Evolutionary conservation across 2,797 vertebrate genomes (phyloP), one percentile per base, ranked within the genome.

Genomic region (Pseudomugil tenellus): DNA sequence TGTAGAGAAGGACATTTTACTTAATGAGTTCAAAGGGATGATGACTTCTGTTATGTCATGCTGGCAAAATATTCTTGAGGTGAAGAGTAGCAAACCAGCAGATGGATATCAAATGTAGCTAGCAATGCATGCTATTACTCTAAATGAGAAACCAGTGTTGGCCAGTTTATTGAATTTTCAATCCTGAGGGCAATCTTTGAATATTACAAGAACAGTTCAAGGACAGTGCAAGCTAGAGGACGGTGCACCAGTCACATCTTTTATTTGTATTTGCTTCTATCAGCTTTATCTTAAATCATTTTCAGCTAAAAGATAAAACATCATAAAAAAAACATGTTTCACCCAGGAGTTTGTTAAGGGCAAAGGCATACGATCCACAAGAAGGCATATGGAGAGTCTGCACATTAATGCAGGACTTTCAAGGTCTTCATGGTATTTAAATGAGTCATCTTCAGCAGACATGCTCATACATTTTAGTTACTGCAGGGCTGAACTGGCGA

Each of bases 141-240:
- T 41, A 17, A 59, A 85, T 72, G 3, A 59, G 49, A 85, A 87
- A 86, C 85, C 82, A 89, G 81, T 63, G 52, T 78, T 60, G 46
- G 74, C 13, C 35, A 65, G 77, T 87, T 76, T 80, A 86, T 81
- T 83, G 72, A 77, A 29, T 72, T 64, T 83, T 81, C 28, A 54
- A 72, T 81, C 83, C 72, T 13, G 11, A 39, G 71, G 84, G 75
- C 70, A 82, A 41, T 67, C 51, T 60, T 66, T 67, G 28, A 62
- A 69, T 80, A 77, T 69, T 63, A 67, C 65, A 49, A 65, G 80
- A 75, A 74, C 59, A 64, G 84, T 83, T 88, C 79, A 90, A 92
- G 85, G 89, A 64, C 84, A 75, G 21, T 48, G 31, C 19, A 58
- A 67, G 79, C 58, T 75, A 67, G 63, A 21, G 53, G 71, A 83